A percentile compares a stretch with the other conserved stretches of the same genome.
These are phyloP conservation scores for Drosophila parabipectinata DNA, from an alignment of 1,140 invertebrate species.

Conservation along the genomic window DNA sequence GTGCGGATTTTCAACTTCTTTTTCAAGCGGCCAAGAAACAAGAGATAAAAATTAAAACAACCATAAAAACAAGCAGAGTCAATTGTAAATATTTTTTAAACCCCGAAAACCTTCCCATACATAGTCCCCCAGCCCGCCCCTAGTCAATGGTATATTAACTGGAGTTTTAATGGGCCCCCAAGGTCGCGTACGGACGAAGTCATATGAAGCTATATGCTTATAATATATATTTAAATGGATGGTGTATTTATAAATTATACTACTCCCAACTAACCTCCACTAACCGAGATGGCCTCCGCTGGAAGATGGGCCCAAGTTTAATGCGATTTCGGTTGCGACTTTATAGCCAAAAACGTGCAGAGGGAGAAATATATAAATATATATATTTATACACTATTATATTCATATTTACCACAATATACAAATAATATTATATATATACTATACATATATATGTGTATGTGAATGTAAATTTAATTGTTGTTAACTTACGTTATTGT, in stretches of 20 bases:
- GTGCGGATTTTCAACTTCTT: slow-evolving; percentile 37
- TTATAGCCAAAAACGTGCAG: slow-evolving; percentile 12
- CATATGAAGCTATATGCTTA: slow-evolving; percentile 44
- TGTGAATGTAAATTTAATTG: slow-evolving; percentile 77
- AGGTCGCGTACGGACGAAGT: slow-evolving; percentile 39
- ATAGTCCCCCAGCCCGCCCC: slow-evolving; percentile 27
- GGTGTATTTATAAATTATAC: slow-evolving; percentile 45
- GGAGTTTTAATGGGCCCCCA: slow-evolving; percentile 75
- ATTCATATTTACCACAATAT: slow-evolving; percentile 28
- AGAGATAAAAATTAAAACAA: slow-evolving; percentile 40
- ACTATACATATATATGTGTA: neutral
- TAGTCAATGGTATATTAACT: slow-evolving; percentile 52
- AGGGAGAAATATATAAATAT: slow-evolving; percentile 28
- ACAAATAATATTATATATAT: neutral
- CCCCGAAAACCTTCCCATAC: slow-evolving; percentile 11
- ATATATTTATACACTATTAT: slow-evolving; percentile 24
- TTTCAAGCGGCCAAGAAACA: slow-evolving; percentile 20
- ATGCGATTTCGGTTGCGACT: slow-evolving; percentile 24
- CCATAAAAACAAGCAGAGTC: slow-evolving; percentile 44
- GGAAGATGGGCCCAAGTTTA: slow-evolving; percentile 44
- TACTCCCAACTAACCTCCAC: slow-evolving; percentile 50
- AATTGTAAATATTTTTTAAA: slow-evolving; percentile 74
- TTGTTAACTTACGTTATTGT: slow-evolving; percentile 74
- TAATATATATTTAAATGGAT: slow-evolving; percentile 13
- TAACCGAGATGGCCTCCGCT: slow-evolving; percentile 36